Conservation (phyloP, 2,888 invertebrate genomes). For the Helobdella robusta region DNA sequence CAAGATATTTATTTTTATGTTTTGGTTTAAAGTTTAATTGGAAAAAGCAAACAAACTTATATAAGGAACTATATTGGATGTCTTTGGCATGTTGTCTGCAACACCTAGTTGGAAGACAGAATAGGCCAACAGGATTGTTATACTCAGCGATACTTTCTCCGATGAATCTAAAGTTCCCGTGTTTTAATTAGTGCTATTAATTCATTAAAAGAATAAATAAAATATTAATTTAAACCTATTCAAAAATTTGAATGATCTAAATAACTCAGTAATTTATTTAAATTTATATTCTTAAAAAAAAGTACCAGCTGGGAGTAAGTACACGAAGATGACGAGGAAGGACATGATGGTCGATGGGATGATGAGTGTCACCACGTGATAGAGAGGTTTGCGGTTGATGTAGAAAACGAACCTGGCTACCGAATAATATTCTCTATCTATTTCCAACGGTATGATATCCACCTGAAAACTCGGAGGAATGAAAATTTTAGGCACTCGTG, state of each 20-base stretch:
- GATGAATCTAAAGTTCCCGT: slow-evolving; percentile 1
- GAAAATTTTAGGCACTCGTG: too few species aligned
- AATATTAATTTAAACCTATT: too few species aligned
- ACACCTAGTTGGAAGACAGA: slow-evolving; percentile 24
- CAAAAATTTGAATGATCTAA: too few species aligned
- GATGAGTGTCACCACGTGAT: slow-evolving; percentile 16
- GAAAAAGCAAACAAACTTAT: too few species aligned
- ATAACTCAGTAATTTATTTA: too few species aligned
- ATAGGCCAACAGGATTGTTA: slow-evolving; percentile 20
- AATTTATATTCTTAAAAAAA: too few species aligned
- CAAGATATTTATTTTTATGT: background rate
- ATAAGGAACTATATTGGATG: slow-evolving; percentile 18
- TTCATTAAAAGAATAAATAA: too few species aligned
- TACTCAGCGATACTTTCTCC: slow-evolving; percentile 20
- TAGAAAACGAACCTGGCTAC: slow-evolving; percentile 13
- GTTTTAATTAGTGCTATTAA: too few species aligned
- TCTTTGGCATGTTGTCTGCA: slow-evolving; percentile 22
- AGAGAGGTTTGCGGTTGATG: slow-evolving; percentile 13
- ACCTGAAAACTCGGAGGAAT: slow-evolving; percentile 15
- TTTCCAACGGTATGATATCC: background rate
- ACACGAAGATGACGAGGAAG: slow-evolving; percentile 23
- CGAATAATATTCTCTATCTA: slow-evolving; percentile 6
- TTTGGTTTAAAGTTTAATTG: too few species aligned
- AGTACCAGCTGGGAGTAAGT: slow-evolving; percentile 19
- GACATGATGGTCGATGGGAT: slow-evolving; percentile 17